phyloP scores from a whole-genome alignment of 1,140 invertebrate species.

The Zaprionus africanus region DNA sequence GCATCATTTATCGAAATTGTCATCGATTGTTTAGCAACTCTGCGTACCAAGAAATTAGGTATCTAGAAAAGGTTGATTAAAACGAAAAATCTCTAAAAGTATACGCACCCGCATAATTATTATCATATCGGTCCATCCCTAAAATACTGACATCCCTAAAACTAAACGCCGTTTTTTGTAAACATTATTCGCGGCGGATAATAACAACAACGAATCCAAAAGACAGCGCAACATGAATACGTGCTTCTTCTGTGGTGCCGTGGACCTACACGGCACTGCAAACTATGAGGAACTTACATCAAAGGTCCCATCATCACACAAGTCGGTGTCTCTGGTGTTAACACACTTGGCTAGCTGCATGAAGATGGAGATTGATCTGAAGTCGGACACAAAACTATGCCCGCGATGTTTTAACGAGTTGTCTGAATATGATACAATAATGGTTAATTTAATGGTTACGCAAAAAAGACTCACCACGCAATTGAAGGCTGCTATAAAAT shows the following conservation, averaged over 20 bases:
- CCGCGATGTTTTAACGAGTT: conserved; percentile 68
- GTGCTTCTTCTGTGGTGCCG: conserved; percentile 72
- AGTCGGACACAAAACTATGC: conserved; percentile 54
- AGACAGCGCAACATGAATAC: conserved; percentile 52
- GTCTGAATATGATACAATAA: conserved; percentile 72
- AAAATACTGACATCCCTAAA: conserved; percentile 57
- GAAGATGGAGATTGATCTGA: conserved; percentile 57
- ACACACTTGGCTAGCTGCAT: conserved; percentile 74
- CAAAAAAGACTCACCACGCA: conserved; percentile 69
- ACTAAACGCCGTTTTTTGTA: conserved; percentile 37
- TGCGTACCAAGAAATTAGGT: conserved; percentile 27
- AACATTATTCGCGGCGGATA: conserved; percentile 26
- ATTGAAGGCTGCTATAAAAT: conserved; percentile 60
- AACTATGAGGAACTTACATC: conserved; percentile 54
- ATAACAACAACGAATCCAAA: background rate
- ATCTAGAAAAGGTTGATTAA: conserved; percentile 40
- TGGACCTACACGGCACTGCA: conserved; percentile 49
- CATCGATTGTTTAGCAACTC: conserved; percentile 43
- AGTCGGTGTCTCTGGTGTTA: conserved; percentile 66
- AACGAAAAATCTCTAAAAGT: conserved; percentile 49
- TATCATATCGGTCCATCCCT: conserved; percentile 58
- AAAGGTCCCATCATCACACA: conserved; percentile 72
- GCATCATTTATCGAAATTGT: conserved; percentile 4
- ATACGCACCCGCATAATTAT: conserved; percentile 30
- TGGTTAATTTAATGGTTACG: conserved; percentile 74